A percentile compares a stretch with the other conserved stretches of the same genome.
Conservation (phyloP, 2,797 vertebrate species). For the Chlorospingus semifuscus region DNA sequence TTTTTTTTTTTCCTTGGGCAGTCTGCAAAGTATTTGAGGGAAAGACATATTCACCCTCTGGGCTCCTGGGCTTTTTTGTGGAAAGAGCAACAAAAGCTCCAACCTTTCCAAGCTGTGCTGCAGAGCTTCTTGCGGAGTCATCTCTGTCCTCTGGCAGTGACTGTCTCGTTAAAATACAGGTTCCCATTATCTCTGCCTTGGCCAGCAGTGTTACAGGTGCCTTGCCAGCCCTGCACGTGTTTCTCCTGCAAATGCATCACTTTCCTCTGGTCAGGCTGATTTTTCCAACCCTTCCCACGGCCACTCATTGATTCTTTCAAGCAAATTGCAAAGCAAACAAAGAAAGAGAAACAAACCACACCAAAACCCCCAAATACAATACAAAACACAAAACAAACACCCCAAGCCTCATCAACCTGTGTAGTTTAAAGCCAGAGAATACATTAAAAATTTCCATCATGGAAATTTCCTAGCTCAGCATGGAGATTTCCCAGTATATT, state of each 20-base stretch:
- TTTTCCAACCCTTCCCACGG: slow-evolving; percentile 51
- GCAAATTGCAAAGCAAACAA: slow-evolving; percentile 59
- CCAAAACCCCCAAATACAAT: neutral
- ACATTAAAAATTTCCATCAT: slow-evolving; percentile 78
- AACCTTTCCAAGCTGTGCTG: slow-evolving; percentile 23
- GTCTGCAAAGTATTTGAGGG: neutral
- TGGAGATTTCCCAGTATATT: slow-evolving; percentile 76
- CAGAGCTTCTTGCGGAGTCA: slow-evolving; percentile 43
- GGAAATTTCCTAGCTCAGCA: slow-evolving; percentile 79
- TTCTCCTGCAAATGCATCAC: slow-evolving; percentile 51
- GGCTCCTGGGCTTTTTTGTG: neutral
- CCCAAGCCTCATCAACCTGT: slow-evolving; percentile 59
- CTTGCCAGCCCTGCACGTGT: slow-evolving; percentile 5
- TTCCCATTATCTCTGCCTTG: slow-evolving; percentile 5
- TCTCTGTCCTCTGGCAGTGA: slow-evolving; percentile 18
- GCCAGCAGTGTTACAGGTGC: slow-evolving; percentile 24
- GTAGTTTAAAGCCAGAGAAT: slow-evolving; percentile 69
- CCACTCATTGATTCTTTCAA: slow-evolving; percentile 51
- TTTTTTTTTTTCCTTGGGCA: neutral
- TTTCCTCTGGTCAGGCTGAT: slow-evolving; percentile 22
- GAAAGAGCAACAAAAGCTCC: slow-evolving; percentile 27
- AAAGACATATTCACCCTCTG: neutral
- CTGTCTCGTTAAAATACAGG: neutral
- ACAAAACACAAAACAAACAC: neutral
- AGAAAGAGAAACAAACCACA: slow-evolving; percentile 61